Base-by-base conservation (phyloP, 2,113 vertebrate species). In the Chaetodon trifascialis region DNA sequence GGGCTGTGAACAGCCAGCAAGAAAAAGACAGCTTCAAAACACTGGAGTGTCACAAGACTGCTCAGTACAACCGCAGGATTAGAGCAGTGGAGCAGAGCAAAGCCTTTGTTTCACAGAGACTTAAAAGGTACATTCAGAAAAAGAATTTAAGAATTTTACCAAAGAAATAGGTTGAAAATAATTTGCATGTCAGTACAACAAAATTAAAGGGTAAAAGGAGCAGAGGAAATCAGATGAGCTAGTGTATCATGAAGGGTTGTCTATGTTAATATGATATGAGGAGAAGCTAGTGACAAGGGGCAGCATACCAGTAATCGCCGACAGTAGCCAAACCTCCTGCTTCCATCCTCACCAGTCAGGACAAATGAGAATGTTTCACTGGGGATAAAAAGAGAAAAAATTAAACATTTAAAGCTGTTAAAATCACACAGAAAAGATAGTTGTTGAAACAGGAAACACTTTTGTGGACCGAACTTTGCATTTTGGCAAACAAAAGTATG, bases 321-420 rank as follows among this genome's bases (percentile, higher is more conserved):
- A 87, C 98, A 99, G 81, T 99, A 99, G 34, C 98, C 98, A 42
- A 99, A 99, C 73, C 98, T 87, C 38, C 97, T 94, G 94, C 97
- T 98, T 71, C 98, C 98, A 42, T 99, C 97, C 91, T 99, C 98
- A 58, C 97, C 97, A 0, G 98, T 99, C 84, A 99, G 83, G 77
- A 99, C 98, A 79, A 99, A 99, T 0, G 98, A 99, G 92, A 99
- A 99, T 0, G 98, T 99, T 89, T 99, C 98, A 86, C 98, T 99
- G 56, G 4, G n/a, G 88, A 66, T 75, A 47, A 80, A n/a, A 4
- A 60, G n/a, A 38, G 2, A 67, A 25, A 63, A 73, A 8, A 70
- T 49, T 73, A 72, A 68, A 17, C 23, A 76, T 56, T 70, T 51
- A 7, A 51, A 76, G 51, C 5, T 36, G n/a, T 46, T 76, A 42